Conservation (phyloP, 2,888 invertebrate species). For the Hirtodrosophila confusa region DNA sequence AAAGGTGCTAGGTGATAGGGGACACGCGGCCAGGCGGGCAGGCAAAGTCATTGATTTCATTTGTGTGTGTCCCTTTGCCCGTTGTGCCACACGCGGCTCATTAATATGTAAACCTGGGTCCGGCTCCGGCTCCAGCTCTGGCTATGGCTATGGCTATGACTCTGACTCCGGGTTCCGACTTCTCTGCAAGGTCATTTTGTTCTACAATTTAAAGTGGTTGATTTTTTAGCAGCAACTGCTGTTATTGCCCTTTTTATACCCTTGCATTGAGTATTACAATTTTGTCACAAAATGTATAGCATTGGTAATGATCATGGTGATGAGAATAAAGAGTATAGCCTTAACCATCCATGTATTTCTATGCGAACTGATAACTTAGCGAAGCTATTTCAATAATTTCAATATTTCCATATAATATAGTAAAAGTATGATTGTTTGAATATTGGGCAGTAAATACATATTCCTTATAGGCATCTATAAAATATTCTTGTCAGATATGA, state of each 20-base stretch:
- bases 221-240: slow-evolving; percentile 16
- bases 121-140: background rate
- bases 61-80: slow-evolving; percentile 47
- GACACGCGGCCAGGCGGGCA: slow-evolving; percentile 54
- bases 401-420: too few relatives aligned
- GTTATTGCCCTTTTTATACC: slow-evolving; percentile 7
- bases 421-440: too few relatives aligned
- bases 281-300: background rate
- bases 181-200: slow-evolving; percentile 59
- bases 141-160: too few relatives aligned
- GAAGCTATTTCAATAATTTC: too few relatives aligned
- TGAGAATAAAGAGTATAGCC: too few relatives aligned
- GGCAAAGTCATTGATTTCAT: slow-evolving; percentile 65
- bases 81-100: slow-evolving; percentile 63
- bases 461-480: too few relatives aligned
- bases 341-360: too few relatives aligned
- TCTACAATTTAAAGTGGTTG: slow-evolving; percentile 58
- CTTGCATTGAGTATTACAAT: background rate
- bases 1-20: slow-evolving; percentile 54
- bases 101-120: slow-evolving; percentile 60
- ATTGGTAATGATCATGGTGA: too few relatives aligned
- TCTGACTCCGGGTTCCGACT: slow-evolving; percentile 16
- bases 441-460: too few relatives aligned
- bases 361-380: too few relatives aligned
- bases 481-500: too few relatives aligned